These are phyloP conservation scores for Orthosia gothica DNA, from an alignment of 2,888 invertebrate species.

Conservation along the genomic window DNA sequence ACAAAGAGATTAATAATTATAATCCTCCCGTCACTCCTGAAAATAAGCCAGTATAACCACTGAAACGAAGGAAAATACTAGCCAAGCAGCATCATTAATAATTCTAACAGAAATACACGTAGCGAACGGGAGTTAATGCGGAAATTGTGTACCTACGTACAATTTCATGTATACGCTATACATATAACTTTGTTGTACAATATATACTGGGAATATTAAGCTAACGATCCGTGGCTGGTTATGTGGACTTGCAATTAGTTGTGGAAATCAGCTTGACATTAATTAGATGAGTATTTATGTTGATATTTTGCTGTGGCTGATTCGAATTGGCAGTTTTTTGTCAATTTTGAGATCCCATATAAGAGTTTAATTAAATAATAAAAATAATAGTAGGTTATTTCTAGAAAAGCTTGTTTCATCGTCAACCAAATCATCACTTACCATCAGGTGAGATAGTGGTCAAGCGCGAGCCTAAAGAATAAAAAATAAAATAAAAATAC, in stretches of 20 bases:
- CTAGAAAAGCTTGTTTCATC: no score
- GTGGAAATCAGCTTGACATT: constrained; percentile 5
- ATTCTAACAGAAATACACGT: constrained; percentile 42
- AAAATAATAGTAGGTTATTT: no score
- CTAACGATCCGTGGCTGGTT: constrained; percentile 28
- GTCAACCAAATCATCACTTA: no score
- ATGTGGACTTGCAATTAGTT: constrained; percentile 5
- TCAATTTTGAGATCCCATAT: not conserved
- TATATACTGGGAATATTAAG: constrained; percentile 13
- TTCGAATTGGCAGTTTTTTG: not conserved
- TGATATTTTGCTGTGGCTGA: not conserved
- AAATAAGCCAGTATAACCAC: constrained; percentile 11
- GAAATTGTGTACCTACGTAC: constrained; percentile 51
- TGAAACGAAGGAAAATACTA: constrained; percentile 39
- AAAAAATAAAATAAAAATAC: no score
- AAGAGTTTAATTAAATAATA: not conserved
- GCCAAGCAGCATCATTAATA: constrained; percentile 44
- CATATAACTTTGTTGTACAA: constrained; percentile 8
- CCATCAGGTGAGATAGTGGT: no score
- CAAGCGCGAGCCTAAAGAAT: no score
- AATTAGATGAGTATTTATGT: not conserved
- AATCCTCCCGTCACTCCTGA: constrained; percentile 15
- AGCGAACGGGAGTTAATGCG: constrained; percentile 35
- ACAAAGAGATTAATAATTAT: not conserved
- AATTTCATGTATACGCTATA: constrained; percentile 27